Conservation (phyloP, 2,113 vertebrate genomes). For the Tyto alba region DNA sequence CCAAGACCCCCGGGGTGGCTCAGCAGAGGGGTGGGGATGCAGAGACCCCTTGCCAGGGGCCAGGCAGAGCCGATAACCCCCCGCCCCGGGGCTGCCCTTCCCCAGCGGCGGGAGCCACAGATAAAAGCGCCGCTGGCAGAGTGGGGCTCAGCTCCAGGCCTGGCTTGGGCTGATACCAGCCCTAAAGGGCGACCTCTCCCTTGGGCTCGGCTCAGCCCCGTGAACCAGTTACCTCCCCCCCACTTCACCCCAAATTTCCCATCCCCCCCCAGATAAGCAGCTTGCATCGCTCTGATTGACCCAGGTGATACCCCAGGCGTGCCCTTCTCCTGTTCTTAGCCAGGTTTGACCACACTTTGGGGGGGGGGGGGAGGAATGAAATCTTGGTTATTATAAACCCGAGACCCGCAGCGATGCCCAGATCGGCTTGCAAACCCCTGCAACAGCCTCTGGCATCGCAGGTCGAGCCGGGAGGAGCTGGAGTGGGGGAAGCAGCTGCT, state of each 20-base stretch:
- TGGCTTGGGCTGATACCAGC: slow-evolving; percentile 17
- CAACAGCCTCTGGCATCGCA: neutral
- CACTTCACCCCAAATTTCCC: neutral
- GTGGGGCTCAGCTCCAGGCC: slow-evolving; percentile 3
- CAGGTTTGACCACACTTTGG: neutral
- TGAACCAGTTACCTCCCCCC: rapidly evolving
- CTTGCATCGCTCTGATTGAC: neutral
- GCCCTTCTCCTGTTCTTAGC: neutral
- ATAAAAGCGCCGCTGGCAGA: neutral
- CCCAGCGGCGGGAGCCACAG: neutral
- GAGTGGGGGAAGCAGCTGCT: slow-evolving; percentile 55
- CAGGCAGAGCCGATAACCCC: neutral
- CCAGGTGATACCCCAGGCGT: rapidly evolving
- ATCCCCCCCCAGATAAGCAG: neutral
- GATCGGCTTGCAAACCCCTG: neutral
- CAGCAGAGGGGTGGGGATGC: neutral
- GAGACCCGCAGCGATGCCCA: neutral
- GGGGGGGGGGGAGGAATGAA: rapidly evolving
- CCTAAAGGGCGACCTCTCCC: neutral
- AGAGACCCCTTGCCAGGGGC: neutral
- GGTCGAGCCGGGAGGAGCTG: slow-evolving; percentile 25
- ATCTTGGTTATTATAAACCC: neutral
- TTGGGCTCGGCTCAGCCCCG: neutral
- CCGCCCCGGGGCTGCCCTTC: neutral
- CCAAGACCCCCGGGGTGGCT: neutral